Evolutionary conservation across 2,113 vertebrate species (phyloP).

Genomic region (Fulica atra): DNA sequence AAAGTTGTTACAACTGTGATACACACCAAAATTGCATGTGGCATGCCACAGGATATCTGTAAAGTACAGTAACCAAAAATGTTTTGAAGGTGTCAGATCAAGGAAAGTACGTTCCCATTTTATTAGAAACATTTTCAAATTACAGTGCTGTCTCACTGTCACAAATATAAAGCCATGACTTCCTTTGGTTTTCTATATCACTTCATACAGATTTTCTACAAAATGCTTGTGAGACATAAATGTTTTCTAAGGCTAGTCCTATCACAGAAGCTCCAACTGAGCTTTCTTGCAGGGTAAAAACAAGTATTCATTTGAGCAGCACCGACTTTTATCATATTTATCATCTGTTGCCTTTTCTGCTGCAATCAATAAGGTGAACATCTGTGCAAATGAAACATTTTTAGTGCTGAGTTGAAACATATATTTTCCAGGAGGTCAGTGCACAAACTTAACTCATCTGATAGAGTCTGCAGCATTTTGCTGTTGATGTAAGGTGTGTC

Average conservation of each 20-base stretch:
- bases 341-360: not conserved
- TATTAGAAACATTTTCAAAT: conserved; percentile 10
- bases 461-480: not conserved
- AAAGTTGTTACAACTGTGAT: not conserved
- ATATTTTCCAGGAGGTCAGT: not conserved
- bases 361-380: not conserved
- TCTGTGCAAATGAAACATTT: conserved; percentile 25
- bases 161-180: not conserved
- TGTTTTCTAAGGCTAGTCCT: not conserved
- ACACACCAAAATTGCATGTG: not conserved
- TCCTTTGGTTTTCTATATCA: not conserved
- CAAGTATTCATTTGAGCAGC: not conserved
- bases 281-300: not conserved
- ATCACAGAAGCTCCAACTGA: not conserved
- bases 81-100: not conserved
- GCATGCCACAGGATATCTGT: not conserved
- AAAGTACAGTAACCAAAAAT: not conserved
- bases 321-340: conserved; percentile 1
- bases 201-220: not conserved
- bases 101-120: not conserved
- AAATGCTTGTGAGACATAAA: not conserved
- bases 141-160: not conserved
- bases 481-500: not conserved
- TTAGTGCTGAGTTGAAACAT: not conserved
- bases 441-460: not conserved